Evolutionary conservation across 2,113 vertebrate genomes (phyloP).

Genomic region (Ameiurus melas): DNA sequence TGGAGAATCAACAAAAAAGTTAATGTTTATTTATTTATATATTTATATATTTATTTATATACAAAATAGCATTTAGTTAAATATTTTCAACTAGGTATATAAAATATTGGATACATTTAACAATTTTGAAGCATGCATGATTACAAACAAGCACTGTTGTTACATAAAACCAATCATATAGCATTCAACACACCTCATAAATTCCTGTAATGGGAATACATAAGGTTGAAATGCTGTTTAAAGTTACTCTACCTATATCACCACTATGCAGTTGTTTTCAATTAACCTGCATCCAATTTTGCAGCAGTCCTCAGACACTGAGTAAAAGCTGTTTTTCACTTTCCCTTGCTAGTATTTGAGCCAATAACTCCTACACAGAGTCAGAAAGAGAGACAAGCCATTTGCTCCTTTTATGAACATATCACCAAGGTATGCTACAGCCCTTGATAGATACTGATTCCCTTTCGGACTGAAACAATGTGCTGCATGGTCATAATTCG

Average conservation of each 20-base stretch:
- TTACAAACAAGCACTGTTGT: not conserved
- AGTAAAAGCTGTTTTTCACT: slow-evolving; percentile 11
- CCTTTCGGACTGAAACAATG: slow-evolving; percentile 51
- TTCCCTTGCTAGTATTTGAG: slow-evolving; percentile 10
- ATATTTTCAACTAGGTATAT: no score
- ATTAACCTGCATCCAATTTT: slow-evolving; percentile 12
- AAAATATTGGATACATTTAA: no score
- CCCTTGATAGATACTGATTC: slow-evolving; percentile 36
- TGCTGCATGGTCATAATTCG: slow-evolving; percentile 47
- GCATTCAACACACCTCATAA: not conserved
- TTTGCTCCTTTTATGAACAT: slow-evolving; percentile 55
- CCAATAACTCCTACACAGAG: slow-evolving; percentile 37
- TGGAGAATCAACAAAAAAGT: not conserved
- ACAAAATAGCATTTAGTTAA: no score
- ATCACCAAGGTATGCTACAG: slow-evolving; percentile 43
- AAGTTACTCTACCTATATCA: slow-evolving; percentile 1
- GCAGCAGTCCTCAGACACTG: not conserved
- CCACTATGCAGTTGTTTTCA: slow-evolving; percentile 12
- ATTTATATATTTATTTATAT: no score
- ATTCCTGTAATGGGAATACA: not conserved
- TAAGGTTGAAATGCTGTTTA: not conserved
- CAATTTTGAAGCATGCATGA: not conserved
- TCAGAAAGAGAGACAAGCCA: slow-evolving; percentile 30
- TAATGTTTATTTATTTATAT: not conserved
- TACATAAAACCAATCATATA: not conserved